Base-by-base conservation (phyloP, 2,113 vertebrate species). In the Camelus dromedarius region DNA sequence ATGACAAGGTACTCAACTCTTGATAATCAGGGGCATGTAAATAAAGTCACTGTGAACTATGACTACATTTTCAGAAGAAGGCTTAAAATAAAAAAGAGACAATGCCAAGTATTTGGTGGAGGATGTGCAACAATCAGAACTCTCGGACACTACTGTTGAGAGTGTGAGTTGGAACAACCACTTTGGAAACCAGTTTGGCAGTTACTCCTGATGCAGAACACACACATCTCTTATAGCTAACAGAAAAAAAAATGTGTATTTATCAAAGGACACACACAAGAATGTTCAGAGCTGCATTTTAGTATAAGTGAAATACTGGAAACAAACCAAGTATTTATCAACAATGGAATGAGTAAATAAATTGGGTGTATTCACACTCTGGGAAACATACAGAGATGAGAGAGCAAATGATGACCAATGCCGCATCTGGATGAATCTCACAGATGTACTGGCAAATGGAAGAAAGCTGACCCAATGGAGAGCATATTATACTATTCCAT, bases 261-360 rank as follows among this genome's bases (percentile, higher is more conserved):
- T 90, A 38, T 73, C 16, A 80, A 66, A 58, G 48, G 50, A 80
- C 46, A 69, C 60, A 72, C 32, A 52, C 8, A n/a, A 35, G 35
- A 69, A 70, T 12, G n/a, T 87, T 83, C 42, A 77, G 32, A 83
- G 79, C 22, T 89, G 70, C 70, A 75, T 80, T 92, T 97, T 72
- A 62, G 62, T 58, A 42, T 38, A 73, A 38, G 50, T 46, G 35
- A 35, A 79, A 66, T 46, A 32, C 79, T 75, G 69, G 79, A 86
- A 95, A 85, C 35, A 67, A 64, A 3, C 15, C 35, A 56, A 20
- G 26, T 88, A 70, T 42, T 76, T 35, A 52, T 73, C 32, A 58
- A 66, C 52, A 64, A 32, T 28, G 10, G 79, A 85, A 46, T 50
- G 16, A 67, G 28, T 67, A 89, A 48, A 48, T 79, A 85, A 28